phyloP scores from a whole-genome alignment of 2,888 invertebrate species.

The Antitype chi region DNA sequence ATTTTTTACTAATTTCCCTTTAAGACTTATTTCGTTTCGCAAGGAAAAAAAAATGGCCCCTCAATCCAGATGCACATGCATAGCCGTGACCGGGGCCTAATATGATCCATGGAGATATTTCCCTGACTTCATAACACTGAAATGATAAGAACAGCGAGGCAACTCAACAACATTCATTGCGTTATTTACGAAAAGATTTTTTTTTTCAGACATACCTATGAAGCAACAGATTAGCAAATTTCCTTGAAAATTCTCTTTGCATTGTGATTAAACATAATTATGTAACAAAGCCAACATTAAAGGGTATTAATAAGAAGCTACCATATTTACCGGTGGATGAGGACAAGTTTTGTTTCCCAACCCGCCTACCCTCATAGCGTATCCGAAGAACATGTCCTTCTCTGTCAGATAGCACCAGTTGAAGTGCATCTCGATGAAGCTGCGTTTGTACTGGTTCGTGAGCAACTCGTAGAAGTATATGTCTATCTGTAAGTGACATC shows the following conservation, averaged over 20 bases:
- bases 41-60: too few species aligned
- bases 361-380: conserved; percentile 50
- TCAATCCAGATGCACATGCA: too few species aligned
- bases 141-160: too few species aligned
- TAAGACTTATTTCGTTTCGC: too few species aligned
- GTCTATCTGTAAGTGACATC: conserved; percentile 53
- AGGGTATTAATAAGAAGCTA: background rate
- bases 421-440: conserved; percentile 71
- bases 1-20: too few species aligned
- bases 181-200: background rate
- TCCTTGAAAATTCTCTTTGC: background rate
- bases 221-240: background rate
- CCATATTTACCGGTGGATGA: conserved; percentile 57
- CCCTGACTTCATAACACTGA: too few species aligned
- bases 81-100: too few species aligned
- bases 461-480: conserved; percentile 69
- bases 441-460: conserved; percentile 68
- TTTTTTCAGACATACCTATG: background rate
- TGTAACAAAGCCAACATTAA: background rate
- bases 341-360: conserved; percentile 57
- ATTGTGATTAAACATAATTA: background rate
- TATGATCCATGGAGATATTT: too few species aligned
- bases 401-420: conserved; percentile 66
- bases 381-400: conserved; percentile 70
- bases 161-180: background rate